These are phyloP conservation scores for Ochropleura leucogaster DNA, from an alignment of 2,888 invertebrate species.

Conservation along the genomic window DNA sequence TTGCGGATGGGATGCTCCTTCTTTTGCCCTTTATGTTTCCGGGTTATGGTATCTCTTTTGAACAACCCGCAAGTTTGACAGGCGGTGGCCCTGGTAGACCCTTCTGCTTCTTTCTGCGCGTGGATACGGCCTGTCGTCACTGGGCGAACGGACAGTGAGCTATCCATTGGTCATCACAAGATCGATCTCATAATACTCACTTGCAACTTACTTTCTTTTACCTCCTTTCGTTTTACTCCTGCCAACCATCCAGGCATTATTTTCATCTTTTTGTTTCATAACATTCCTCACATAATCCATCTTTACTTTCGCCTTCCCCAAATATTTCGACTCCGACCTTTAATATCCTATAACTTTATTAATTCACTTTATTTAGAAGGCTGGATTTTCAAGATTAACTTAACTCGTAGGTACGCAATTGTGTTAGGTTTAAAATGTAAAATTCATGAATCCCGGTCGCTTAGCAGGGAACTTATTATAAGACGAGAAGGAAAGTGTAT, in stretches of 20 bases:
- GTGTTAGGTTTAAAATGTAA: constrained; percentile 56
- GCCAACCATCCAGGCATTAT: neutral
- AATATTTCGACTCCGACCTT: constrained; percentile 13
- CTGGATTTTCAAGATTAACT: constrained; percentile 56
- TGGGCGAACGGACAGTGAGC: no score
- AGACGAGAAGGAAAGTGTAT: constrained; percentile 53
- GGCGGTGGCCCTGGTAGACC: no score
- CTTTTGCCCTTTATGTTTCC: no score
- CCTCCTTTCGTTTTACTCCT: neutral
- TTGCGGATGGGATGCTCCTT: no score
- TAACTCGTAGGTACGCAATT: constrained; percentile 44
- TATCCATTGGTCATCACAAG: no score
- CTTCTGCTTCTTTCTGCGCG: no score
- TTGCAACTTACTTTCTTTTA: neutral
- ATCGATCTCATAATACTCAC: neutral
- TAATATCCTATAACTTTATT: constrained; percentile 26
- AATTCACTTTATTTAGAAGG: constrained; percentile 43
- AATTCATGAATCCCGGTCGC: constrained; percentile 58
- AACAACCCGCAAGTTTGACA: no score
- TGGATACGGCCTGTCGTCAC: no score
- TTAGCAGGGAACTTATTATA: constrained; percentile 44
- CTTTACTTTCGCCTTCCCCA: neutral
- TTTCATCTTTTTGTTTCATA: neutral
- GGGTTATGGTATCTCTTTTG: no score
- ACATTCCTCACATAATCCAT: neutral